Evolutionary conservation across 2,888 invertebrate species (phyloP).

Genomic region (Tribolium freemani): DNA sequence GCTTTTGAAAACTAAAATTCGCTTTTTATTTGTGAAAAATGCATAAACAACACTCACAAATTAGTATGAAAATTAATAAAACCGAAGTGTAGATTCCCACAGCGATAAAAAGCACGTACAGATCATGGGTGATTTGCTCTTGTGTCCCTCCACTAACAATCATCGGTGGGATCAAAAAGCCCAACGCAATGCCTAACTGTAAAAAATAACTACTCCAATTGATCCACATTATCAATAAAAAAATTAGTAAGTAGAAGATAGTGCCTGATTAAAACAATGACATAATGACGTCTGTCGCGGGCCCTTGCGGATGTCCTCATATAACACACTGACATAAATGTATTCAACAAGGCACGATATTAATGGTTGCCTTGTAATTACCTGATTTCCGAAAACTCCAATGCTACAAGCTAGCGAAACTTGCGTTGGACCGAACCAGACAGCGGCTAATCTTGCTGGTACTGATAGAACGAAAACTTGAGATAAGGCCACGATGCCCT

Average conservation of each 20-base stretch:
- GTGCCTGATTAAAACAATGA: conserved; percentile 15
- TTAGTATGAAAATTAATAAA: conserved; percentile 83
- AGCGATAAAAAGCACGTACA: conserved; percentile 87
- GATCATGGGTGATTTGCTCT: conserved; percentile 77
- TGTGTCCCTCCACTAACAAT: conserved; percentile 73
- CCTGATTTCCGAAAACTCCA: conserved; percentile 99
- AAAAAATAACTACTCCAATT: conserved; percentile 48
- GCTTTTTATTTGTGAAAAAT: conserved; percentile 3
- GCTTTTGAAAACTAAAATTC: conserved; percentile 86
- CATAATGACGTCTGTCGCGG: conserved; percentile 25
- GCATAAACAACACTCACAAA: conserved; percentile 79
- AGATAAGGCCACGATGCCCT: conserved; percentile 87
- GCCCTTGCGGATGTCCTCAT: conserved; percentile 46
- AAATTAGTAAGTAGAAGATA: not conserved
- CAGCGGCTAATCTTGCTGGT: conserved; percentile 93
- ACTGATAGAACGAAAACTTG: conserved; percentile 95
- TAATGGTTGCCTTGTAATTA: conserved; percentile 62
- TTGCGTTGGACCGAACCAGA: conserved; percentile 98
- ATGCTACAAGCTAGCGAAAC: conserved; percentile 97
- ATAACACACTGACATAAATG: conserved; percentile 1
- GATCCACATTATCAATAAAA: not conserved
- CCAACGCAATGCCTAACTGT: conserved; percentile 93
- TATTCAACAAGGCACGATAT: not conserved
- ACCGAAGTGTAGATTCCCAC: conserved; percentile 87
- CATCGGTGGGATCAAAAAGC: conserved; percentile 82